These are phyloP conservation scores for Pseudomyrmex cubaensis DNA, from an alignment of 1,140 invertebrate species.

Conservation along the genomic window DNA sequence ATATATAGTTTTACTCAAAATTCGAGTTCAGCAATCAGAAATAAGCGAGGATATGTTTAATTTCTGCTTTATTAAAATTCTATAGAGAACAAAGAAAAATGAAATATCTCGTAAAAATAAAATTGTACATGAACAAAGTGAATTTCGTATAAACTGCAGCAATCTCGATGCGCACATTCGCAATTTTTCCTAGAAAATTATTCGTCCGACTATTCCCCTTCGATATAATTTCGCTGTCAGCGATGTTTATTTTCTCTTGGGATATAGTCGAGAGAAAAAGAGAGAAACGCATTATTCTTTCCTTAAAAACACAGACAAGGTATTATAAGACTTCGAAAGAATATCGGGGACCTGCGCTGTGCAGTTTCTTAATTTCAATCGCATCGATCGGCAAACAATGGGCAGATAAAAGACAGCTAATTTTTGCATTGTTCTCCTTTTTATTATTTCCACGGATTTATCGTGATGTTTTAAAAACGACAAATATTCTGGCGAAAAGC, in stretches of 20 bases:
- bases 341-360: not conserved
- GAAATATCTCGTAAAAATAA: too few species aligned
- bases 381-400: slow-evolving; percentile 5
- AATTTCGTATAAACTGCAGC: slow-evolving; percentile 35
- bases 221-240: slow-evolving; percentile 38
- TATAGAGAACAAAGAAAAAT: not conserved
- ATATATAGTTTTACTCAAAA: not conserved
- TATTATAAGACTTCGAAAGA: slow-evolving; percentile 5
- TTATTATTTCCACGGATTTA: not conserved
- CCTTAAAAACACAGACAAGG: slow-evolving; percentile 41
- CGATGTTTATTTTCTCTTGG: slow-evolving; percentile 21
- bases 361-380: not conserved
- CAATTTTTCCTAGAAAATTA: slow-evolving; percentile 39
- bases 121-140: too few species aligned
- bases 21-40: not conserved
- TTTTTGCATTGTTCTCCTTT: not conserved
- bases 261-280: not conserved
- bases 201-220: slow-evolving; percentile 16
- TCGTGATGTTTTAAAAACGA: too few species aligned
- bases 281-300: slow-evolving; percentile 29
- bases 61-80: not conserved
- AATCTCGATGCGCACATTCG: slow-evolving; percentile 8
- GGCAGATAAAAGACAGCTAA: not conserved
- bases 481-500: too few species aligned
- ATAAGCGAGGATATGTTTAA: not conserved